Conservation (phyloP, 2,797 vertebrate genomes). For the Liasis olivaceus region DNA sequence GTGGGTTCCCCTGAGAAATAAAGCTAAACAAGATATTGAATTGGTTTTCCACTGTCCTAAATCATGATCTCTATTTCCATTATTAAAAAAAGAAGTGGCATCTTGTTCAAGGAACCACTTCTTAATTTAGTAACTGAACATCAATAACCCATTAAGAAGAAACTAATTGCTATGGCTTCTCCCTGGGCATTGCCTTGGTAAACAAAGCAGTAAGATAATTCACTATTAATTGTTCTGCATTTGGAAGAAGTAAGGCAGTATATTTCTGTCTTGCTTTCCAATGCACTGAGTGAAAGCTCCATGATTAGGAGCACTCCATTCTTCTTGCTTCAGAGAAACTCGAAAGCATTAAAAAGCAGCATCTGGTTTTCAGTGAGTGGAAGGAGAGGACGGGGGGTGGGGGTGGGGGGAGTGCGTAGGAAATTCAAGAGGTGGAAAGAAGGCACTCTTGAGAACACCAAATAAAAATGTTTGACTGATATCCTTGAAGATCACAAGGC, state of each 20-base stretch:
- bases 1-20: not conserved
- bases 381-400: constrained; percentile 4
- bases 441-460: constrained; percentile 35
- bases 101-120: constrained; percentile 34
- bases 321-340: constrained; percentile 20
- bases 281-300: constrained; percentile 14
- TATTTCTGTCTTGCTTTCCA: constrained; percentile 20
- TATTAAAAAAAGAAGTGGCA: not conserved
- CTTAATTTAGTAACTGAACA: constrained; percentile 49
- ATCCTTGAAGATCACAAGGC: not conserved
- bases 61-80: not conserved
- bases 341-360: constrained; percentile 47
- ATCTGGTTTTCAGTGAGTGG: constrained; percentile 45
- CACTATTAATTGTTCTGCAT: constrained; percentile 39
- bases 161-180: constrained; percentile 43
- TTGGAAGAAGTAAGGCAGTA: constrained; percentile 34
- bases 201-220: constrained; percentile 50
- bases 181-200: constrained; percentile 24
- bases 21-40: not conserved
- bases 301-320: constrained; percentile 1
- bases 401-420: rapidly evolving
- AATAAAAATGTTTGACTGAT: not conserved
- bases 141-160: constrained; percentile 40
- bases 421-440: not conserved
- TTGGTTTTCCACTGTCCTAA: not conserved